Evolutionary conservation across 1,140 invertebrate species (phyloP).

Genomic region (Cydia fagiglandana): DNA sequence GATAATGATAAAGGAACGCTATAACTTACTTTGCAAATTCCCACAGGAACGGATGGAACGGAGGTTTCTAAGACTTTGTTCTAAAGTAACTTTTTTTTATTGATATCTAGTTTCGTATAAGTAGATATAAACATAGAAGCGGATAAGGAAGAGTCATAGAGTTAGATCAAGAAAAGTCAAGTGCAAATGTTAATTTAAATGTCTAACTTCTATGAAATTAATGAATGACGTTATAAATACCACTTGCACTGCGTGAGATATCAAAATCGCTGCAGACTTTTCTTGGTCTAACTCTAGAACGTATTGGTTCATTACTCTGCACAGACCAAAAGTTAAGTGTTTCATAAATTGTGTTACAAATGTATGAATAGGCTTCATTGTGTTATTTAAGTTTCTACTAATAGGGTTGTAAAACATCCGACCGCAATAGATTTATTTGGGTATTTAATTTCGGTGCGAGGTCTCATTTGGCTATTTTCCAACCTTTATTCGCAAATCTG

Average conservation of each 20-base stretch:
- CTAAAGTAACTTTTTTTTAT: no score
- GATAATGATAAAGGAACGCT: not conserved
- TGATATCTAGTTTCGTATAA: not conserved
- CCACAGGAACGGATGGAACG: conserved; percentile 6
- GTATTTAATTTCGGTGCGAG: conserved; percentile 24
- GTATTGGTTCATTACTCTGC: no score
- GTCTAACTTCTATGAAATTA: no score
- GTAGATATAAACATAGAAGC: not conserved
- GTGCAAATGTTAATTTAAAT: no score
- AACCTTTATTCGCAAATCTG: not conserved
- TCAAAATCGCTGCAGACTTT: no score
- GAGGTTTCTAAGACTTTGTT: conserved; percentile 12
- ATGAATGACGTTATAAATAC: no score
- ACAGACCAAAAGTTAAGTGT: no score
- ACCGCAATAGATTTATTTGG: conserved; percentile 30
- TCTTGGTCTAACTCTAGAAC: no score
- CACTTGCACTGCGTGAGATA: no score
- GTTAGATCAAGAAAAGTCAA: no score
- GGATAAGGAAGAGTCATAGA: no score
- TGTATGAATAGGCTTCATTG: not conserved
- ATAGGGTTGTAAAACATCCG: conserved; percentile 20
- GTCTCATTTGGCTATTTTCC: conserved; percentile 21
- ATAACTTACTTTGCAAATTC: conserved; percentile 30
- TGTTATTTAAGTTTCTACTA: not conserved
- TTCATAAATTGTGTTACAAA: not conserved